Evolutionary conservation across 1,140 invertebrate species (phyloP).

Genomic region (Choristoneura fumiferana): DNA sequence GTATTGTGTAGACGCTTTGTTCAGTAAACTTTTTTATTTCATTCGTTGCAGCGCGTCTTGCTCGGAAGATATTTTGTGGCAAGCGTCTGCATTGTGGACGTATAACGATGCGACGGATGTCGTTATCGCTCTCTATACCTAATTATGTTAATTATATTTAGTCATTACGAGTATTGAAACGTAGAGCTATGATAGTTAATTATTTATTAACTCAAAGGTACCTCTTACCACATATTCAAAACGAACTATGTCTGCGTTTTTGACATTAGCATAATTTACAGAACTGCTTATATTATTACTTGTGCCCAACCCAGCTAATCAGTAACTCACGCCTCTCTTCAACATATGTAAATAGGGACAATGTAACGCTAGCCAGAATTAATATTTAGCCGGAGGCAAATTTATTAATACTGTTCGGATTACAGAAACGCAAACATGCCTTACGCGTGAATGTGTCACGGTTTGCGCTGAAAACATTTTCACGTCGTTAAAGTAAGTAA

Average conservation of each 20-base stretch:
- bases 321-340: background rate
- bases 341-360: conserved; percentile 13
- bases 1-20: conserved; percentile 73
- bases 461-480: background rate
- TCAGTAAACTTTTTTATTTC: conserved; percentile 51
- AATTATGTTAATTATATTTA: too few relatives aligned
- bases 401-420: conserved; percentile 1
- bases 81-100: conserved; percentile 32
- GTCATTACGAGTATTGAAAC: too few relatives aligned
- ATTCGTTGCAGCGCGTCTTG: conserved; percentile 28
- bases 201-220: too few relatives aligned
- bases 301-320: conserved; percentile 13
- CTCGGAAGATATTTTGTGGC: conserved; percentile 34
- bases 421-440: background rate
- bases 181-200: too few relatives aligned
- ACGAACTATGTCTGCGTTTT: conserved; percentile 26
- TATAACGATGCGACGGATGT: conserved; percentile 28
- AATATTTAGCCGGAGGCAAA: background rate
- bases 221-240: background rate
- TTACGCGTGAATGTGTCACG: background rate
- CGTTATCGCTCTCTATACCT: conserved; percentile 27
- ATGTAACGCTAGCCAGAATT: conserved; percentile 10
- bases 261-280: conserved; percentile 36
- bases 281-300: conserved; percentile 33
- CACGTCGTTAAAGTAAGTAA: background rate